A percentile compares a stretch with the other conserved stretches of the same genome.
Conservation (phyloP, 1,140 invertebrate genomes). For the Gonatopus flavifemur region DNA sequence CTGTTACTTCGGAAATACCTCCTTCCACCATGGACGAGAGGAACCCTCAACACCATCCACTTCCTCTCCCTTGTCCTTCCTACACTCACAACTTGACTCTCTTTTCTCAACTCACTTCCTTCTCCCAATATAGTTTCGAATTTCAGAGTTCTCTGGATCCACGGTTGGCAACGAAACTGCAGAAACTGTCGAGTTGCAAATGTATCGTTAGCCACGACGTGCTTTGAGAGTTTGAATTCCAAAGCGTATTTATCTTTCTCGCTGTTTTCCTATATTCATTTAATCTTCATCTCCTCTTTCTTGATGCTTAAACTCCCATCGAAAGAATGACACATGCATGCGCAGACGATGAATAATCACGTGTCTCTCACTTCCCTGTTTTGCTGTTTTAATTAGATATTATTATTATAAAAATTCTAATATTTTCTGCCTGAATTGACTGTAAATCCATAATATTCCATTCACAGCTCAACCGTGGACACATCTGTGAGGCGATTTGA, state of each 20-base stretch:
- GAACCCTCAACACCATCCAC: neutral
- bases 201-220: constrained; percentile 33
- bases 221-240: constrained; percentile 19
- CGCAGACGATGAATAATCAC: too few species aligned
- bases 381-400: too few species aligned
- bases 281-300: neutral
- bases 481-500: too few species aligned
- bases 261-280: neutral
- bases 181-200: constrained; percentile 43
- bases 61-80: neutral
- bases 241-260: neutral
- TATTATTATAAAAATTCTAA: too few species aligned
- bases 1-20: constrained; percentile 2
- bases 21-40: neutral
- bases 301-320: too few species aligned
- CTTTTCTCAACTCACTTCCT: neutral
- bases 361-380: too few species aligned
- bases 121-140: neutral
- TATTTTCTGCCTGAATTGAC: too few species aligned
- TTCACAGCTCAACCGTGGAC: too few species aligned
- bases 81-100: neutral
- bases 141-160: constrained; percentile 3
- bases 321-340: too few species aligned
- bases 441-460: too few species aligned
- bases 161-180: constrained; percentile 1